Evolutionary conservation across 2,113 vertebrate genomes (phyloP).

Genomic region (Osmerus mordax): DNA sequence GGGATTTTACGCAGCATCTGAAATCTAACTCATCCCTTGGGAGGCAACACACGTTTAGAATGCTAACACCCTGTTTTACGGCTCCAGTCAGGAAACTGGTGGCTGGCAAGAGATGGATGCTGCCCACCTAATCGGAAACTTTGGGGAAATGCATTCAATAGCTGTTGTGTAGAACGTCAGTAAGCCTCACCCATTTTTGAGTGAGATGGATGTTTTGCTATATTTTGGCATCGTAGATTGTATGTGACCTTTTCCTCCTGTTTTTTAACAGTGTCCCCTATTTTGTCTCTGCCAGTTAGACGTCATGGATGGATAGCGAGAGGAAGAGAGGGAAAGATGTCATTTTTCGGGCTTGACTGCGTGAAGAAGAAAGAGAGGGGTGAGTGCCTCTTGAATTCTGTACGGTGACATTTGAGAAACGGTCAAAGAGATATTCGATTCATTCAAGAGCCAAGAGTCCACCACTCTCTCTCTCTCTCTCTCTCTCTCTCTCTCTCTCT

Average conservation of each 20-base stretch:
- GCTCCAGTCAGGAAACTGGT: too few species aligned
- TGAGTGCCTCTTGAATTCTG: constrained; percentile 31
- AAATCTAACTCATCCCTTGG: too few species aligned
- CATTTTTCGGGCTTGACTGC: constrained; percentile 77
- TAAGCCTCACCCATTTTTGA: neutral
- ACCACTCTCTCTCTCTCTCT: neutral
- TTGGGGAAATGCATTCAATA: too few species aligned
- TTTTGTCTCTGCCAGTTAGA: constrained; percentile 42
- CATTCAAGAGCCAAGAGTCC: neutral
- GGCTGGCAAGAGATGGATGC: too few species aligned
- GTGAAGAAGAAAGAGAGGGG: constrained; percentile 75
- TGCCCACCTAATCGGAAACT: too few species aligned
- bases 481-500: neutral
- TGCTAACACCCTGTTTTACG: too few species aligned
- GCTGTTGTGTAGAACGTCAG: too few species aligned
- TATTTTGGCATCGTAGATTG: neutral
- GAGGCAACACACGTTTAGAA: too few species aligned
- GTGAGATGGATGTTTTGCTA: neutral
- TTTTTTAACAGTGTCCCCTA: too few species aligned
- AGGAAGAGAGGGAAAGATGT: constrained; percentile 71
- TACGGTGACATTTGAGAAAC: neutral
- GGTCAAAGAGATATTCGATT: neutral
- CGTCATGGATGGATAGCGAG: constrained; percentile 70
- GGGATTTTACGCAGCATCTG: too few species aligned
- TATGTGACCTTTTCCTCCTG: constrained; percentile 24